A percentile compares a stretch with the other conserved stretches of the same genome.
These are phyloP conservation scores for Ectropis crepuscularia DNA, from an alignment of 2,888 invertebrate species.

Conservation along the genomic window DNA sequence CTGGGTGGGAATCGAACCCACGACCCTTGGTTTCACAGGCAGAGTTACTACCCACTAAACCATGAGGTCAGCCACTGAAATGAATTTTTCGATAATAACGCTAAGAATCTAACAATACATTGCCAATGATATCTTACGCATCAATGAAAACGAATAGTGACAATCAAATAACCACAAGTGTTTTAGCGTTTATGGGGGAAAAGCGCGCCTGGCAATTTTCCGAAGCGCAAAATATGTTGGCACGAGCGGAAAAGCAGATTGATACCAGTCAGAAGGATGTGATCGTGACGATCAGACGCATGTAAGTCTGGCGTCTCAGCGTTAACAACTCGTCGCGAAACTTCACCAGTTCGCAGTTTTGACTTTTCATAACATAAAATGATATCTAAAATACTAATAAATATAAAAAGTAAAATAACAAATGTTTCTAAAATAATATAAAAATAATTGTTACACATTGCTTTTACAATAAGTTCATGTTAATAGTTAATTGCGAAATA, in stretches of 20 bases:
- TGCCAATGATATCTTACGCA: neutral
- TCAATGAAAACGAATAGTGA: neutral
- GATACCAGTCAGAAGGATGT: conserved; percentile 27
- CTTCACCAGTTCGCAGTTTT: conserved; percentile 1
- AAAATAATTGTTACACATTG: too few relatives aligned
- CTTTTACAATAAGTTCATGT: neutral
- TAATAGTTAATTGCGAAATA: conserved; percentile 1
- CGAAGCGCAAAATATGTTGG: conserved; percentile 4
- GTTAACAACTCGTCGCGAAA: conserved; percentile 10
- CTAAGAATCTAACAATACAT: neutral
- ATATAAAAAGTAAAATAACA: too few relatives aligned
- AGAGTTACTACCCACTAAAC: too few relatives aligned
- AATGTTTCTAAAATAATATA: too few relatives aligned
- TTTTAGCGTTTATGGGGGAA: neutral
- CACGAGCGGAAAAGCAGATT: neutral
- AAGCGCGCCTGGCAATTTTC: conserved; percentile 9
- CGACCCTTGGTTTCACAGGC: too few relatives aligned
- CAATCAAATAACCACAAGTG: neutral
- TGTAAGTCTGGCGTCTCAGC: neutral
- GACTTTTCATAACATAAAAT: neutral
- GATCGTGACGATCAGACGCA: conserved; percentile 19
- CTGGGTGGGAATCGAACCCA: too few relatives aligned
- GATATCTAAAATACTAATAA: neutral
- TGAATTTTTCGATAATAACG: too few relatives aligned
- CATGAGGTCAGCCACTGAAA: too few relatives aligned